Conservation (phyloP, 2,797 vertebrate species). For the Amniataba percoides region DNA sequence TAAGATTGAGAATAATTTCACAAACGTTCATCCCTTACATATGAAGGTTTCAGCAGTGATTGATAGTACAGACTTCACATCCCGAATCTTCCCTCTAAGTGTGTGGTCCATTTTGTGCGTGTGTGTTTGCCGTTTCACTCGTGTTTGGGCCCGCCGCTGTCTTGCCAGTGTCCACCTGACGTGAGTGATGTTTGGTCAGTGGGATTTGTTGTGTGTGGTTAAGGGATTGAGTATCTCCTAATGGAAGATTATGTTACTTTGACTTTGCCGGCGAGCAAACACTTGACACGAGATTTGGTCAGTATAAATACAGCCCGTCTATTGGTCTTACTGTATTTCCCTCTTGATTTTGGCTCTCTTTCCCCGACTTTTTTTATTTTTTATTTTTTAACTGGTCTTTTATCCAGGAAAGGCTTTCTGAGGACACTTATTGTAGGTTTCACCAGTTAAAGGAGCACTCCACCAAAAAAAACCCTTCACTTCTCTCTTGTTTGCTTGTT, state of each 20-base stretch:
- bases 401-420: slow-evolving; percentile 11
- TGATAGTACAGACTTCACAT: neutral
- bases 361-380: neutral
- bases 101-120: slow-evolving; percentile 51
- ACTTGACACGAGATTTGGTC: slow-evolving; percentile 39
- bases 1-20: neutral
- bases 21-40: neutral
- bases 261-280: slow-evolving; percentile 56
- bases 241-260: slow-evolving; percentile 48
- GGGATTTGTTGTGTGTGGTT: slow-evolving; percentile 65
- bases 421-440: slow-evolving; percentile 15
- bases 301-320: slow-evolving; percentile 20
- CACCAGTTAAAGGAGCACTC: neutral
- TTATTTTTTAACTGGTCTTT: neutral
- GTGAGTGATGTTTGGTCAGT: slow-evolving; percentile 75
- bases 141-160: slow-evolving; percentile 35
- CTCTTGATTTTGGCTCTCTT: slow-evolving; percentile 49
- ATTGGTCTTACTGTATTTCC: slow-evolving; percentile 28
- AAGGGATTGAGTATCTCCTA: slow-evolving; percentile 44
- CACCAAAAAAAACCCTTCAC: neutral
- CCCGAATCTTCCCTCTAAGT: slow-evolving; percentile 67
- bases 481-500: neutral
- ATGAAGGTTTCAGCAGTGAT: neutral
- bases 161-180: slow-evolving; percentile 54
- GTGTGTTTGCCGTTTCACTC: slow-evolving; percentile 24